These are phyloP conservation scores for Clarias macrocephalus DNA, from an alignment of 2,113 vertebrate genomes.

Conservation along the genomic window DNA sequence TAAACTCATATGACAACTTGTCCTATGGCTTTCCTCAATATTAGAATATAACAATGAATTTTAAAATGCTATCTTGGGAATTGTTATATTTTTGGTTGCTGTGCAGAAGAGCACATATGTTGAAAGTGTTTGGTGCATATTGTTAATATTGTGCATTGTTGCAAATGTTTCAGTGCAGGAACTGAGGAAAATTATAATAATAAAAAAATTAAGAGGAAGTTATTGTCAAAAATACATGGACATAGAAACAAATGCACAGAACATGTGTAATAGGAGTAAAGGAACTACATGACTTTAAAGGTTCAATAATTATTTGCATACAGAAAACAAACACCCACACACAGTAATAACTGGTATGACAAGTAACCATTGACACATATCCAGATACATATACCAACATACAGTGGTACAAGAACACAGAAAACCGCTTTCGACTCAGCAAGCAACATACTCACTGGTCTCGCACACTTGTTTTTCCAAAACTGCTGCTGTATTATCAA, in stretches of 20 bases:
- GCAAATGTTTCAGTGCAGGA: not conserved
- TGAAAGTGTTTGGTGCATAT: not conserved
- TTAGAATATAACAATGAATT: conserved; percentile 14
- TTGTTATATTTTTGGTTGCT: conserved; percentile 14
- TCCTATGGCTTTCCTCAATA: conserved; percentile 16
- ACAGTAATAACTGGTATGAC: not conserved
- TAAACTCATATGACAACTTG: conserved; percentile 4
- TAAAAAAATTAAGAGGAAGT: not conserved
- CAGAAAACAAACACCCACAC: not conserved
- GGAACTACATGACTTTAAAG: not conserved
- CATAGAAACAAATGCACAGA: not conserved
- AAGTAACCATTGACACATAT: not conserved
- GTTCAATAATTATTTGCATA: not conserved
- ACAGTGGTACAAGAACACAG: not conserved
- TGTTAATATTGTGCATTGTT: not conserved
- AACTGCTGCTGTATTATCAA: not conserved
- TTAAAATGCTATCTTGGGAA: not conserved
- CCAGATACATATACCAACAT: not conserved
- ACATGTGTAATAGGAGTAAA: not conserved
- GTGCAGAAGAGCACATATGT: not conserved
- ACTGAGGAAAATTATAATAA: not conserved
- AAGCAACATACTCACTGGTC: not conserved
- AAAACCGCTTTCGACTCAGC: not conserved
- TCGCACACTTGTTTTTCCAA: not conserved
- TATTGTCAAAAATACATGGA: not conserved